Conservation (phyloP, 2,797 vertebrate species). For the Rhadinocentrus ornatus region DNA sequence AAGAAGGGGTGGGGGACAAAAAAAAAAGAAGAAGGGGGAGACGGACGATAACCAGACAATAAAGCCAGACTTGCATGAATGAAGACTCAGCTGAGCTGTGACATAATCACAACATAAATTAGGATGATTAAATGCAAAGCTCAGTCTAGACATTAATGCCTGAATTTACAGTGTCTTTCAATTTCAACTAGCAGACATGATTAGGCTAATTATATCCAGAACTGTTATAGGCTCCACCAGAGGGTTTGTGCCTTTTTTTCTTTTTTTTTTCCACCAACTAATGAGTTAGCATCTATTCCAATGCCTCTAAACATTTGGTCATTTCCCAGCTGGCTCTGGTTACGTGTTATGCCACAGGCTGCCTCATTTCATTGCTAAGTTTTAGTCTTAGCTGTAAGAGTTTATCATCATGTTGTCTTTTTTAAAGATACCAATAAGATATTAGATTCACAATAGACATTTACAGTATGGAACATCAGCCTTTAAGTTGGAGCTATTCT, state of each 20-base stretch:
- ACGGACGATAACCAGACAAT: constrained; percentile 10
- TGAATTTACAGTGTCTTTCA: constrained; percentile 48
- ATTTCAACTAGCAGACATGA: constrained; percentile 44
- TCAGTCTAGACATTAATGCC: constrained; percentile 40
- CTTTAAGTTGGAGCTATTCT: no score
- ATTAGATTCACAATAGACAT: not conserved
- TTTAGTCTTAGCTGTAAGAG: not conserved
- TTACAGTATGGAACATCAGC: no score
- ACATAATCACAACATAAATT: constrained; percentile 30
- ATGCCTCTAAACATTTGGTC: constrained; percentile 7
- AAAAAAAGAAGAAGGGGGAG: not conserved
- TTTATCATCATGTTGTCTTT: not conserved
- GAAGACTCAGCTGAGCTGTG: constrained; percentile 20
- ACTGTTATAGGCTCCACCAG: constrained; percentile 11
- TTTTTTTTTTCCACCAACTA: constrained; percentile 14
- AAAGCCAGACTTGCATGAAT: constrained; percentile 9
- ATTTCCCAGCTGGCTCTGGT: constrained; percentile 3
- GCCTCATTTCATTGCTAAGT: not conserved
- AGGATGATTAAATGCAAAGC: constrained; percentile 36
- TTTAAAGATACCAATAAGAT: not conserved
- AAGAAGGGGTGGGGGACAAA: constrained; percentile 7
- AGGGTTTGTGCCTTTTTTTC: not conserved
- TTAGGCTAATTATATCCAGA: constrained; percentile 57
- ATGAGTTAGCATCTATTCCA: constrained; percentile 6
- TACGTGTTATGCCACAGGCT: constrained; percentile 1